phyloP scores from a whole-genome alignment of 2,113 vertebrate species.

The Onychorhynchus coronatus region DNA sequence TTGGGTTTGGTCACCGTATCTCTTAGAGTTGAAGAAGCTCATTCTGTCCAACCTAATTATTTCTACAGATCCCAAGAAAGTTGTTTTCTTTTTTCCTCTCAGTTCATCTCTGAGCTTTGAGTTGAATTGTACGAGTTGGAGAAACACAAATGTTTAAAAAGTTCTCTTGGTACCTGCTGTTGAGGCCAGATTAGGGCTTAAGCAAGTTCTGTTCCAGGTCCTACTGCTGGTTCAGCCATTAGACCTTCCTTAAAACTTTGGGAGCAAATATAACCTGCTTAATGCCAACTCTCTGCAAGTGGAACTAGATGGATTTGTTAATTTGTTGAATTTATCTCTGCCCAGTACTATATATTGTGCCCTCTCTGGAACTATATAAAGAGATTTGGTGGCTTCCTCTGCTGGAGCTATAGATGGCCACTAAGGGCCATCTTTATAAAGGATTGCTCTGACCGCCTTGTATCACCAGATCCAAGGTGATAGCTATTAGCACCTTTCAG shows the following conservation, averaged over 20 bases:
- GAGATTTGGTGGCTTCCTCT: background rate
- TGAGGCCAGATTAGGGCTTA: background rate
- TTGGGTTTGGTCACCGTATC: background rate
- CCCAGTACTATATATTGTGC: fast-evolving
- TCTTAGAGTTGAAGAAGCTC: background rate
- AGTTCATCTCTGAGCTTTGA: background rate
- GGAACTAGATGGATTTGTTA: background rate
- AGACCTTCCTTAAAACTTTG: background rate
- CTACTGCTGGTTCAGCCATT: background rate
- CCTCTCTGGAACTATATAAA: background rate
- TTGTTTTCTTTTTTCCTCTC: background rate
- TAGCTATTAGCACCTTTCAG: background rate
- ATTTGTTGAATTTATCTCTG: background rate
- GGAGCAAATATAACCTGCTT: background rate
- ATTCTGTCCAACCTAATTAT: background rate
- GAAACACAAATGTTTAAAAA: background rate
- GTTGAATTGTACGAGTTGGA: background rate
- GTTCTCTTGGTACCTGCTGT: background rate
- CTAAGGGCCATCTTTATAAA: background rate
- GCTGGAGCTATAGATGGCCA: background rate
- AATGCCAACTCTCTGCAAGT: background rate
- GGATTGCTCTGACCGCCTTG: background rate
- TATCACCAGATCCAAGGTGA: background rate
- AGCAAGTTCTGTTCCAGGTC: background rate
- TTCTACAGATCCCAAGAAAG: background rate